Evolutionary conservation across 2,113 vertebrate genomes (phyloP).

Genomic region (Pomatorhinus ruficollis): DNA sequence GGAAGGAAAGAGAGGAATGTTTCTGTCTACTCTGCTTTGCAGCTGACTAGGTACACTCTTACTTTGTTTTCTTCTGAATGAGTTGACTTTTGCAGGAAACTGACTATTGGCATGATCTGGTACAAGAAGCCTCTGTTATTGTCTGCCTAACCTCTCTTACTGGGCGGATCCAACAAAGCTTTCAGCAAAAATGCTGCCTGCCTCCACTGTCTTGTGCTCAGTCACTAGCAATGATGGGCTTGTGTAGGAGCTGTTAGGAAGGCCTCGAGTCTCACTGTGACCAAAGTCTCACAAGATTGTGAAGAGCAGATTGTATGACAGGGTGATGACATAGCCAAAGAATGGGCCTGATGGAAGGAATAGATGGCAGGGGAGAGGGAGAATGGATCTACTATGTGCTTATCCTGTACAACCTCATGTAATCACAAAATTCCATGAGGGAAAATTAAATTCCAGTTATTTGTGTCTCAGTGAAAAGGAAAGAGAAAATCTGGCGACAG

Average conservation of each 20-base stretch:
- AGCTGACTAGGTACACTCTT: background rate
- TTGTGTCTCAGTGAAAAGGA: background rate
- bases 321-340: background rate
- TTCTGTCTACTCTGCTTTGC: background rate
- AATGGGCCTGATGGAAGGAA: background rate
- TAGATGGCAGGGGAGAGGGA: background rate
- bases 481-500: background rate
- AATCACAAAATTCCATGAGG: background rate
- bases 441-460: background rate
- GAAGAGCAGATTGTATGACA: background rate
- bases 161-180: background rate
- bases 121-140: background rate
- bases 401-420: background rate
- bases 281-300: background rate
- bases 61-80: constrained; percentile 4
- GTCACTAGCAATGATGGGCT: background rate
- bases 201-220: background rate
- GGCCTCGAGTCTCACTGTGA: background rate
- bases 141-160: background rate
- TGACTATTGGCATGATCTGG: background rate
- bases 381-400: background rate
- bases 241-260: background rate
- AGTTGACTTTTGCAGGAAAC: constrained; percentile 1
- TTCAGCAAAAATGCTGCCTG: background rate
- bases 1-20: background rate